Evolutionary conservation across 2,113 vertebrate genomes (phyloP).

Genomic region (Atractosteus spatula): DNA sequence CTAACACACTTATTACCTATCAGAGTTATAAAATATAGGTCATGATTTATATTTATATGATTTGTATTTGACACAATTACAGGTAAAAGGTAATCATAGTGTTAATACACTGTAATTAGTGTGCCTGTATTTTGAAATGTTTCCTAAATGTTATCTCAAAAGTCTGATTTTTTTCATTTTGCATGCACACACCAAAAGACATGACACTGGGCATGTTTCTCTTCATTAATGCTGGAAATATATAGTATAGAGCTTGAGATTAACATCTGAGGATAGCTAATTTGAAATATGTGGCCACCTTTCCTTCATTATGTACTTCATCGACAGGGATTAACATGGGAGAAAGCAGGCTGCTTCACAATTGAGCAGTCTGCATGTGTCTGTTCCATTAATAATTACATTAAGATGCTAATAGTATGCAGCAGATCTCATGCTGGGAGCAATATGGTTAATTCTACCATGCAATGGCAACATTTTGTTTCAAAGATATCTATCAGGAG

Average conservation of each 20-base stretch:
- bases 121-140: too few species aligned
- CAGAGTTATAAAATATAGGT: too few species aligned
- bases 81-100: too few species aligned
- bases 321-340: constrained; percentile 46
- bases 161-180: too few species aligned
- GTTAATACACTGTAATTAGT: too few species aligned
- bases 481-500: constrained; percentile 2
- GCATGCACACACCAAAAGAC: too few species aligned
- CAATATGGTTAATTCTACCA: constrained; percentile 12
- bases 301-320: constrained; percentile 41
- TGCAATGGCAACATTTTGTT: constrained; percentile 9
- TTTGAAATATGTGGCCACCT: constrained; percentile 20
- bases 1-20: too few species aligned
- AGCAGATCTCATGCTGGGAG: neutral
- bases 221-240: too few species aligned
- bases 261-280: constrained; percentile 26
- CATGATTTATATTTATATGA: too few species aligned
- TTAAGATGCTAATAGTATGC: neutral
- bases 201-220: neutral
- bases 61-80: too few species aligned
- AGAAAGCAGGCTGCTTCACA: neutral
- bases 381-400: constrained; percentile 10
- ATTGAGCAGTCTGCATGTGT: constrained; percentile 3
- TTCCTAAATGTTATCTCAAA: too few species aligned
- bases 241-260: too few species aligned